phyloP scores from a whole-genome alignment of 2,888 invertebrate genomes.

The Aspidiotus rigidus region DNA sequence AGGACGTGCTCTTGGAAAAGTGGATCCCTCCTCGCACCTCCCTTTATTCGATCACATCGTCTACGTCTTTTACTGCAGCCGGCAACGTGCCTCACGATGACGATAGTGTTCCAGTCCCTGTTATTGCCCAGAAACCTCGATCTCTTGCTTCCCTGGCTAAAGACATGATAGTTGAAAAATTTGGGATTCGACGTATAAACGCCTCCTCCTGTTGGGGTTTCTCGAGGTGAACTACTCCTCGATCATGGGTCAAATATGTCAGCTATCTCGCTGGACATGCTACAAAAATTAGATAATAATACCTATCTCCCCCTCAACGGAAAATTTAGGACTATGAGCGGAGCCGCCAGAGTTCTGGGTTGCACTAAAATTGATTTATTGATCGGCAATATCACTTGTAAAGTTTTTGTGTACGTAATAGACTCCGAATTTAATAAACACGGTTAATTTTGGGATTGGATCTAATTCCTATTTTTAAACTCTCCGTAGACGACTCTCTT shows the following conservation, averaged over 20 bases:
- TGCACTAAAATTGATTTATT: not conserved
- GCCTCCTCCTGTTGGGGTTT: not conserved
- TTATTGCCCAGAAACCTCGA: not conserved
- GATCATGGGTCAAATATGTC: constrained; percentile 10
- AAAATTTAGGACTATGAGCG: constrained; percentile 5
- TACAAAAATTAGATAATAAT: not conserved
- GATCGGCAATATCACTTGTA: not conserved
- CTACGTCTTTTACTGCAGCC: not conserved
- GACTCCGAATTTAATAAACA: not conserved
- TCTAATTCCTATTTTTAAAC: constrained; percentile 1
- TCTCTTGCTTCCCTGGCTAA: not conserved
- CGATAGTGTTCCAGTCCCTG: not conserved
- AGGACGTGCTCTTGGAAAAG: not conserved
- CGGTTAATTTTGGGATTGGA: constrained; percentile 11
- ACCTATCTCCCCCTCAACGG: not conserved
- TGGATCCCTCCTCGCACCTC: not conserved
- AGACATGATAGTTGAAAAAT: constrained; percentile 6
- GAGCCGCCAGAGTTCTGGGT: constrained; percentile 1
- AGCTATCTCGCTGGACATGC: not conserved
- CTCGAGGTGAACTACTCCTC: not conserved
- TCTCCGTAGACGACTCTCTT: not conserved
- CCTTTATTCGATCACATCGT: not conserved
- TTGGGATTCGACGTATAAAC: constrained; percentile 12
- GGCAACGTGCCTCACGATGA: not conserved
- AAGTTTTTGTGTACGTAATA: not conserved